Conservation (phyloP, 2,113 vertebrate species). For the Callopanchax toddi region DNA sequence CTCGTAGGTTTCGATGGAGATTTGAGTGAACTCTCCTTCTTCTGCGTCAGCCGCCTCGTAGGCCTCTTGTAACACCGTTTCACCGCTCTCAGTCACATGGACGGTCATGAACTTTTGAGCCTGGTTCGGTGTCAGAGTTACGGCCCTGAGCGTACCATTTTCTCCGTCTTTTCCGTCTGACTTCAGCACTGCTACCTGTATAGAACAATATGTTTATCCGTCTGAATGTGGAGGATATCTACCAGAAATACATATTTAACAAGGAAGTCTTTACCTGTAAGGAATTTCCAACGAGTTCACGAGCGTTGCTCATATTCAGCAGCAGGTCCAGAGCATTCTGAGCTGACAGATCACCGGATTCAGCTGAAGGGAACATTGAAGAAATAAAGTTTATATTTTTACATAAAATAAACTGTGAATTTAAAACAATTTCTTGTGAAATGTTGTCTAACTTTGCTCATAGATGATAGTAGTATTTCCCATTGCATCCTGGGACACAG, state of each 20-base stretch:
- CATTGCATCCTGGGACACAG: slow-evolving; percentile 82
- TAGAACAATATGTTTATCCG: neutral
- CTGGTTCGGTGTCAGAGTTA: slow-evolving; percentile 54
- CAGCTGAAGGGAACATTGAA: slow-evolving; percentile 69
- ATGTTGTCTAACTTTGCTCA: slow-evolving; percentile 81
- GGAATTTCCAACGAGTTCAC: slow-evolving; percentile 83
- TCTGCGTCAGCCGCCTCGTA: slow-evolving; percentile 74
- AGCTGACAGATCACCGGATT: slow-evolving; percentile 85
- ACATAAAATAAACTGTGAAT: neutral
- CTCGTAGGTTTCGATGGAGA: slow-evolving; percentile 82
- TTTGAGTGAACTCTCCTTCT: slow-evolving; percentile 83
- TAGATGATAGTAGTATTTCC: slow-evolving; percentile 93
- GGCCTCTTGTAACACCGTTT: slow-evolving; percentile 79
- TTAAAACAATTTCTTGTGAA: neutral
- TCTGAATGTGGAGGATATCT: neutral
- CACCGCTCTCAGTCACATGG: slow-evolving; percentile 85
- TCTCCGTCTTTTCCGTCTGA: slow-evolving; percentile 77
- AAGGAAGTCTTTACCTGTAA: slow-evolving; percentile 82
- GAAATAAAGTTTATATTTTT: slow-evolving; percentile 2
- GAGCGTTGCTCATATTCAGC: slow-evolving; percentile 92
- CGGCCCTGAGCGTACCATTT: slow-evolving; percentile 59
- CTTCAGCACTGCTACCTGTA: slow-evolving; percentile 85
- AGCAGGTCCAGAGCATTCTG: slow-evolving; percentile 93
- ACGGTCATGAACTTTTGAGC: slow-evolving; percentile 87
- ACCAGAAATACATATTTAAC: neutral